A percentile compares a stretch with the other conserved stretches of the same genome.
Evolutionary conservation across 2,797 vertebrate species (phyloP).

Genomic region (Halcyon badia): DNA sequence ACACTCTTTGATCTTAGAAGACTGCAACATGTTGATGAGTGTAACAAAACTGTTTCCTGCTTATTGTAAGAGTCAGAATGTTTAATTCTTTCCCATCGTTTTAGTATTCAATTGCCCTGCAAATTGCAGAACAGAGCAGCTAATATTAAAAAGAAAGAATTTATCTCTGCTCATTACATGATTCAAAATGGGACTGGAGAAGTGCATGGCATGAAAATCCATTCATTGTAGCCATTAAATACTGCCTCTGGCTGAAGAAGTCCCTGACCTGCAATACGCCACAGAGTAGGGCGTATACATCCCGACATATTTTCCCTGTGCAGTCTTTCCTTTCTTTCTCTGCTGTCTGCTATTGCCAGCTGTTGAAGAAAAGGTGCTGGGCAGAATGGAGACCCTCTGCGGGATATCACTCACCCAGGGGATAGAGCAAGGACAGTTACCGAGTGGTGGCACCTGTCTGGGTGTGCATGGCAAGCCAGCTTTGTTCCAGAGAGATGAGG

Average conservation of each 20-base stretch:
- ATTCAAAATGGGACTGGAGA: not conserved
- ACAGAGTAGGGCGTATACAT: not conserved
- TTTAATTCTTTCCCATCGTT: conserved; percentile 7
- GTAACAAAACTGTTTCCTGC: not conserved
- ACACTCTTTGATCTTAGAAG: not conserved
- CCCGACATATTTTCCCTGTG: not conserved
- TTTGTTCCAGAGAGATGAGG: not conserved
- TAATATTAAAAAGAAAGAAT: not conserved
- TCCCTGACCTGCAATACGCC: not conserved
- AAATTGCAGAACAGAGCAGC: conserved; percentile 27
- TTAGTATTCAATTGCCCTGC: not conserved
- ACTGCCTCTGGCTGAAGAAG: not conserved
- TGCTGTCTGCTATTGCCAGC: not conserved
- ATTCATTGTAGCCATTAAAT: not conserved
- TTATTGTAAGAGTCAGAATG: not conserved
- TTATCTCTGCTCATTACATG: not conserved
- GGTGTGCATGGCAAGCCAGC: not conserved
- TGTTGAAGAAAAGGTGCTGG: not conserved
- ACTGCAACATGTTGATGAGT: not conserved
- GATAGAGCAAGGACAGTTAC: fast-evolving
- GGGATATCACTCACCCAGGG: fast-evolving
- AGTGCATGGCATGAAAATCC: not conserved
- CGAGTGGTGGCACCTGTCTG: not conserved
- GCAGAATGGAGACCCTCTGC: not conserved
- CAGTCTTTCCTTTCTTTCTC: not conserved